These are phyloP conservation scores for Acromyrmex charruanus DNA, from an alignment of 1,140 invertebrate genomes.

Conservation along the genomic window DNA sequence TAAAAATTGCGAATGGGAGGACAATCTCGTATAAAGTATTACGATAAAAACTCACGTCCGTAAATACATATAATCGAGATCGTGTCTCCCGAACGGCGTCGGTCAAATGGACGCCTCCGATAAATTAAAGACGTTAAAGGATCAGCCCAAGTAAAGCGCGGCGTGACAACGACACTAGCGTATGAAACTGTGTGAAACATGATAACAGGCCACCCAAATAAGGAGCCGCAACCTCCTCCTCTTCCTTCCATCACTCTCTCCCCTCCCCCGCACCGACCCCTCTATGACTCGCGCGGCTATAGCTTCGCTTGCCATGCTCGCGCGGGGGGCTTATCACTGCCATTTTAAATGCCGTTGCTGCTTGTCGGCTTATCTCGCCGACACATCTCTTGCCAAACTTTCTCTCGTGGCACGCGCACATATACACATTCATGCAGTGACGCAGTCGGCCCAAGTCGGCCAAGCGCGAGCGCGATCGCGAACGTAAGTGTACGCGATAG, in stretches of 20 bases:
- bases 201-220: slow-evolving; percentile 86
- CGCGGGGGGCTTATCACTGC: slow-evolving; percentile 82
- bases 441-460: slow-evolving; percentile 8
- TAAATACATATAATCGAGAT: not conserved
- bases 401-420: slow-evolving; percentile 82
- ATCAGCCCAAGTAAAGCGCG: not conserved
- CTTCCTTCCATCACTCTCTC: not conserved
- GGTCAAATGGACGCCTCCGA: not conserved
- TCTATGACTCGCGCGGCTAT: slow-evolving; percentile 51
- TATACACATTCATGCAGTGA: slow-evolving; percentile 47
- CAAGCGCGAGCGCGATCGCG: slow-evolving; percentile 4
- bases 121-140: not conserved
- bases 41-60: not conserved
- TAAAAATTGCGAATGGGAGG: not conserved
- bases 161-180: slow-evolving; percentile 75
- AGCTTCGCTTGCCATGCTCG: slow-evolving; percentile 30
- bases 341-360: slow-evolving; percentile 83
- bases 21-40: not conserved
- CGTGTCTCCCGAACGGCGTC: not conserved
- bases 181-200: slow-evolving; percentile 87
- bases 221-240: slow-evolving; percentile 80
- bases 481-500: slow-evolving; percentile 13
- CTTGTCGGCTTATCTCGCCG: slow-evolving; percentile 84
- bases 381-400: slow-evolving; percentile 87
- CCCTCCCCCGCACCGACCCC: not conserved